Conservation (phyloP, 2,888 invertebrate genomes). For the Orthosia gracilis region DNA sequence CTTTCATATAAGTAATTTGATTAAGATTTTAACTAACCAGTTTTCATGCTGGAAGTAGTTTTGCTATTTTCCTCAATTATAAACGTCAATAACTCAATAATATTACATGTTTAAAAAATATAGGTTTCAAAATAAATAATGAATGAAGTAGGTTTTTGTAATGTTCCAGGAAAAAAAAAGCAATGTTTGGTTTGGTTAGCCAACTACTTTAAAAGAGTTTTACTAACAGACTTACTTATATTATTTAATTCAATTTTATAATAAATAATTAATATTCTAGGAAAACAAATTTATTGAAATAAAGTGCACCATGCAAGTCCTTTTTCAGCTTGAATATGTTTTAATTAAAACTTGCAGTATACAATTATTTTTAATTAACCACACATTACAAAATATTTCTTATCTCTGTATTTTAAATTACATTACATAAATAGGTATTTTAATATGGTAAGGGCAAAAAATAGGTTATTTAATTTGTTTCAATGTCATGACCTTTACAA, state of each 20-base stretch:
- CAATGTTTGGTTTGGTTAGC: too few relatives aligned
- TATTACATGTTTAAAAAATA: not conserved
- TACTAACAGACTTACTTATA: too few relatives aligned
- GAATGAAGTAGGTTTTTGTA: not conserved
- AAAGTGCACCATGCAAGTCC: not conserved
- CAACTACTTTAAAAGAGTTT: too few relatives aligned
- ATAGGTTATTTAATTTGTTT: conserved; percentile 5
- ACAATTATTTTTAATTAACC: conserved; percentile 37
- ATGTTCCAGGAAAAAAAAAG: not conserved
- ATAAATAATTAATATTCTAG: not conserved
- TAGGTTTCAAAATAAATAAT: conserved; percentile 4
- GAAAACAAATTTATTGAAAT: not conserved
- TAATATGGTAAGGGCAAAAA: not conserved
- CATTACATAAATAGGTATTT: not conserved
- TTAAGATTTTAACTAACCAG: not conserved
- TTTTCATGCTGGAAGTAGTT: not conserved
- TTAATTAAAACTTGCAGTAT: not conserved
- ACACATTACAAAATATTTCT: not conserved
- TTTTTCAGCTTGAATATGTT: not conserved
- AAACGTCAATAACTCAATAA: not conserved
- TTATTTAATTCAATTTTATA: not conserved
- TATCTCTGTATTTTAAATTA: conserved; percentile 8
- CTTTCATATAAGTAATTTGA: not conserved
- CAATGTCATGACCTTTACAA: conserved; percentile 40
- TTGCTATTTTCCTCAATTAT: not conserved